Conservation (phyloP, 2,888 invertebrate species). For the Pimpla rufipes region DNA sequence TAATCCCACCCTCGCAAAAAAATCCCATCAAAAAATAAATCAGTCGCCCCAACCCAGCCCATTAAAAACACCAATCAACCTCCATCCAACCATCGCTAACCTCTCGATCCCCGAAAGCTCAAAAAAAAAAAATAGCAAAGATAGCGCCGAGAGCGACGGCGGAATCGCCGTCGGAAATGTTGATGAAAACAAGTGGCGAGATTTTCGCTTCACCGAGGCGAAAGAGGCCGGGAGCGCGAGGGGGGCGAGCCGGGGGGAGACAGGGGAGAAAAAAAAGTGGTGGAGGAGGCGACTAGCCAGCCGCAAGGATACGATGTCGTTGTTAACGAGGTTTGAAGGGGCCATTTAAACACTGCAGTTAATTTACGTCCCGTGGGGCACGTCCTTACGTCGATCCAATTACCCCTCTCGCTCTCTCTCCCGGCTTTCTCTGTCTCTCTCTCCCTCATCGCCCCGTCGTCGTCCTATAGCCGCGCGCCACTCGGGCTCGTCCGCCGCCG, state of each 20-base stretch:
- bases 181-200: constrained; percentile 21
- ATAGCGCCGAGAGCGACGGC: neutral
- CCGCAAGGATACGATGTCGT: constrained; percentile 60
- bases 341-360: constrained; percentile 69
- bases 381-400: constrained; percentile 68
- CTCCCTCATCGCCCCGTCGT: neutral
- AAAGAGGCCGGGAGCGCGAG: neutral
- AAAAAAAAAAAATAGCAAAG: neutral
- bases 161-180: neutral
- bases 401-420: constrained; percentile 52
- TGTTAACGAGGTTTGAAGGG: constrained; percentile 68
- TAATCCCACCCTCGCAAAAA: too few species aligned
- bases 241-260: neutral
- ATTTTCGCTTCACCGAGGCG: constrained; percentile 10
- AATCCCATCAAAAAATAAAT: too few species aligned
- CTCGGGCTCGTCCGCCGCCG: neutral
- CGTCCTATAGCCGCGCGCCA: neutral
- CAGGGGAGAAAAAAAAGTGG: constrained; percentile 21
- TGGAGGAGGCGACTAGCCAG: constrained; percentile 25
- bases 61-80: too few species aligned
- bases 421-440: constrained; percentile 17
- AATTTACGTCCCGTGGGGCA: constrained; percentile 63
- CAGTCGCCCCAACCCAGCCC: too few species aligned
- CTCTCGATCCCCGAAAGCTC: neutral
- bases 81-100: too few species aligned